Base-by-base conservation (phyloP, 2,888 invertebrate genomes). In the Drosophila eohydei region DNA sequence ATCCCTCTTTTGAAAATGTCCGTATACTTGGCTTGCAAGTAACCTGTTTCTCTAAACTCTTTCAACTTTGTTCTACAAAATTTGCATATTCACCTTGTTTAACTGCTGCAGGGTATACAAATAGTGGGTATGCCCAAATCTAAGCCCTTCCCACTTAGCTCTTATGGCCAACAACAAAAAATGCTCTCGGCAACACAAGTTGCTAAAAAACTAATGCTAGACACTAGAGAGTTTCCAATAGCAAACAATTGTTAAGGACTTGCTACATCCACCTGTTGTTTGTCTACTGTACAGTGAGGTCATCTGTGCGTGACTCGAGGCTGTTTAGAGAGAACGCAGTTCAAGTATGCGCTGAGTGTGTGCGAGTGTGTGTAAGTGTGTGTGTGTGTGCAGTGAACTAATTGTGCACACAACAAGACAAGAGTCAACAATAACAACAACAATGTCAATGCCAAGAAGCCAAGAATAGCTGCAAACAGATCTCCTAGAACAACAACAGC, bases 251-350 rank as follows among this genome's bases (percentile, higher is more conserved):
- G 58, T 40, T 58, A 46, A 44, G 68, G 32, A 30, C 58, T 21
- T 40, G 32, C 46, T 34, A 44, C 63, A 78, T 77, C 80, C 81
- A 80, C 80, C 80, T 80, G 80, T 80, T 80, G 81, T 80, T 63
- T 60, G 54, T 41, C 41, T 14, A 26, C 46, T 46, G 40, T 56
- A 66, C 48, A 41, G 55, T 74, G 79, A 77, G 76, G 79, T 79
- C 76, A 77, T 70, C 50, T 30, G 34, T 63, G 79, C 57, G 46
- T 70, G 44, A 46, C 77, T 61, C 8, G 71, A 36, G 75, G 77
- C 79, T 63, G 54, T 66, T 74, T 69, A 51, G 60, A 46, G 57
- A 57, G 57, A 56, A 43, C 38, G 9, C 56, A 48, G 65, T 57
- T 56, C 41, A 65, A 65, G 56, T 63, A 28, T 21, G 52, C 28